Conservation (phyloP, 1,140 invertebrate species). For the Danaus melanippus region DNA sequence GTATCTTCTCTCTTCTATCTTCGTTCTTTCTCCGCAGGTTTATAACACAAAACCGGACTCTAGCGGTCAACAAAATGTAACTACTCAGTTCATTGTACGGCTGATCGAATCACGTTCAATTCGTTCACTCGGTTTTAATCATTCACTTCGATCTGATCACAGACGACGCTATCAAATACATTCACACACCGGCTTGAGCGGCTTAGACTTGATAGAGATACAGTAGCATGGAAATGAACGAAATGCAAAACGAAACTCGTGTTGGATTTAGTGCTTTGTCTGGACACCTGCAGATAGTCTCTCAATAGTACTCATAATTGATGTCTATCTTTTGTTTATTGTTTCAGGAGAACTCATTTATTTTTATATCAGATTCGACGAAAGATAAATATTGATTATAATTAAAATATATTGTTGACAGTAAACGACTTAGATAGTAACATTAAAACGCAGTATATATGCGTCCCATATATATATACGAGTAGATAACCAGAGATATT, state of each 20-base stretch:
- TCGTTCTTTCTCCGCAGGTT: conserved; percentile 72
- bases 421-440: too few relatives aligned
- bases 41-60: conserved; percentile 73
- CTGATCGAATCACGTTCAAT: conserved; percentile 61
- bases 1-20: conserved; percentile 70
- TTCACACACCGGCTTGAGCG: conserved; percentile 46
- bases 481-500: too few relatives aligned
- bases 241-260: conserved; percentile 17
- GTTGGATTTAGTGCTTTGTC: conserved; percentile 14
- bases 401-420: too few relatives aligned
- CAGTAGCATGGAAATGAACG: conserved; percentile 12
- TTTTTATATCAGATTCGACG: too few relatives aligned
- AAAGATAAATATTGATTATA: too few relatives aligned
- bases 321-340: too few relatives aligned
- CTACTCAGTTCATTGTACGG: conserved; percentile 63
- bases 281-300: too few relatives aligned
- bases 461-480: too few relatives aligned
- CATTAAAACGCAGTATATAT: too few relatives aligned
- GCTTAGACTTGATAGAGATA: conserved; percentile 38
- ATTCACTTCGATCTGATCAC: conserved; percentile 63
- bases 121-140: conserved; percentile 57
- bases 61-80: conserved; percentile 73
- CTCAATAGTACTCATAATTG: too few relatives aligned
- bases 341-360: too few relatives aligned
- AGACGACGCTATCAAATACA: conserved; percentile 34